phyloP scores from a whole-genome alignment of 2,113 vertebrate genomes.

The Halichoerus grypus region DNA sequence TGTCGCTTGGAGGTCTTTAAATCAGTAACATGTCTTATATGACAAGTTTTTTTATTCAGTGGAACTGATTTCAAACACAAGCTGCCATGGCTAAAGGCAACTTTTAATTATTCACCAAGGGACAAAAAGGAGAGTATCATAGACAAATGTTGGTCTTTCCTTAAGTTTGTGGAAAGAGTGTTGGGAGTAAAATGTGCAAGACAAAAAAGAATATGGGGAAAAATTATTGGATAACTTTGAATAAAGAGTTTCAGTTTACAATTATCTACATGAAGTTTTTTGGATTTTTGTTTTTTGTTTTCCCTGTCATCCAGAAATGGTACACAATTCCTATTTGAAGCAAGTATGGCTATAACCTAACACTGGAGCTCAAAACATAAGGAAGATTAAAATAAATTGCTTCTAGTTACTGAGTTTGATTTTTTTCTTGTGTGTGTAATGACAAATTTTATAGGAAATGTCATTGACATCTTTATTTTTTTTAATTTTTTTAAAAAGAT shows the following conservation, averaged over 20 bases:
- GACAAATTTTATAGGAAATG: not conserved
- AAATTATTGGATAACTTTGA: not conserved
- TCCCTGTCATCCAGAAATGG: not conserved
- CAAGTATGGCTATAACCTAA: not conserved
- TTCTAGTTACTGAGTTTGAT: not conserved
- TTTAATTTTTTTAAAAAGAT: too few relatives aligned
- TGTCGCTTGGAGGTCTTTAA: not conserved
- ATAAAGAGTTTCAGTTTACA: not conserved
- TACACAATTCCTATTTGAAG: not conserved
- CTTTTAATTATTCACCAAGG: conserved; percentile 64
- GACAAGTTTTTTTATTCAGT: not conserved
- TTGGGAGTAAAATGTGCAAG: not conserved
- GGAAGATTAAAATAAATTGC: not conserved
- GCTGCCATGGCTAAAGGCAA: conserved; percentile 26
- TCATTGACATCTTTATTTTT: not conserved
- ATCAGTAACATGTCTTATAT: not conserved
- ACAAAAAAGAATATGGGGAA: not conserved
- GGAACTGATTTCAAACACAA: conserved; percentile 37
- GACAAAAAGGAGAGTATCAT: not conserved
- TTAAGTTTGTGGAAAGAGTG: not conserved
- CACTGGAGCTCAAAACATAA: not conserved
- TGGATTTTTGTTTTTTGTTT: not conserved
- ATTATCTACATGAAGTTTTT: not conserved
- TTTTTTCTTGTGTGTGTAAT: not conserved
- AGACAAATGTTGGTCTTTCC: conserved; percentile 27